Evolutionary conservation across 2,888 invertebrate species (phyloP), one percentile per base, ranked within the genome.

Genomic region (Diaperis boleti): DNA sequence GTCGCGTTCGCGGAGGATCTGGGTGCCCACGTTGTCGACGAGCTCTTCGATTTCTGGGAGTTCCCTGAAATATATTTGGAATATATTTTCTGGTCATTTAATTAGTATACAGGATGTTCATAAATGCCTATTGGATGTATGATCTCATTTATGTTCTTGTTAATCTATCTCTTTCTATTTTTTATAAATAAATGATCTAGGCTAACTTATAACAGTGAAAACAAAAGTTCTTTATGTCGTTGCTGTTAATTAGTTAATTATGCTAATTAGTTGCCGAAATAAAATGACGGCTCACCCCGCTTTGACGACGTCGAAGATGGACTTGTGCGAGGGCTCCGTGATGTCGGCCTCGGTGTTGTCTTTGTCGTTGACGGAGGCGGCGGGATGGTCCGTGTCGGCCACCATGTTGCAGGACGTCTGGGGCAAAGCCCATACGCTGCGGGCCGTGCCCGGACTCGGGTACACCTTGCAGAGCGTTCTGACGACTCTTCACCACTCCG

Each of bases 381-480:
- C 82, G 20, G 83, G 82, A 71, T 84, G 84, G 66, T 84, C 89
- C 70, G 86, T 84, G 70, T 91, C 91, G 2, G 89, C 89, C 62
- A 89, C 89, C 91, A 91, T 91, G 75, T 89, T 88, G 83, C 91
- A 91, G 70, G 90, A 89, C 80, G 89, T 89, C 83, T 89, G 90
- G 84, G 90, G 89, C 86, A 92, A 85, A 82, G 92, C 92, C 93
- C 93, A 93, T 80, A 93, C 92, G 83, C 92, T 93, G 81, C 92
- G 92, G 83, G 93, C 93, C 83, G 92, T 91, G 87, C 93, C 93
- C 84, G 92, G 92, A 83, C 92, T 92, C 68, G 93, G 92, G 81
- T 89, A 90, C 83, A 91, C 90, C 72, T 82, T 82, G 76, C 80
- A 81, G 72, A 79, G 79, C 81, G 81, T 81, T 74, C 78, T 80